These are phyloP conservation scores for Dipodomys ordii DNA, from an alignment of 2,113 vertebrate genomes.

Conservation along the genomic window DNA sequence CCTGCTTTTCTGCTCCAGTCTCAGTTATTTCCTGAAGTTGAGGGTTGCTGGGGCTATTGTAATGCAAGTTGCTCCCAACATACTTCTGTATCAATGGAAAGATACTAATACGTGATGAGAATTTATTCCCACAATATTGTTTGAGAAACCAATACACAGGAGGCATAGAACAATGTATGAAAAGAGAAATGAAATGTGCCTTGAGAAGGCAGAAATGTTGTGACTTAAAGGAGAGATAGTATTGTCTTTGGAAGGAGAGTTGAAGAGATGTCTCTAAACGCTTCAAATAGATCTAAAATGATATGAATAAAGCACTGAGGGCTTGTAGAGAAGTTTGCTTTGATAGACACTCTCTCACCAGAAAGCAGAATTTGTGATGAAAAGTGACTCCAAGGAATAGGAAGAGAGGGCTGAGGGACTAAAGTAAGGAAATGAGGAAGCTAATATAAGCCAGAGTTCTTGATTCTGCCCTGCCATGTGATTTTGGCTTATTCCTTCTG, in stretches of 20 bases:
- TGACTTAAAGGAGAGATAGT: neutral
- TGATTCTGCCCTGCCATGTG: neutral
- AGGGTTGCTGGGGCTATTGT: neutral
- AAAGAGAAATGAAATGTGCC: neutral
- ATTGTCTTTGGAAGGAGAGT: neutral
- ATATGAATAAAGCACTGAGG: neutral
- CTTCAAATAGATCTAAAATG: neutral
- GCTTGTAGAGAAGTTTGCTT: neutral
- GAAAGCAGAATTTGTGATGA: neutral
- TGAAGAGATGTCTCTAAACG: neutral
- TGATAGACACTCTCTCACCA: neutral
- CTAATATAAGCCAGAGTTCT: neutral
- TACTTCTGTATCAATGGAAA: neutral
- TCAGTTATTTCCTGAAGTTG: neutral
- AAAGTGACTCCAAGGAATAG: neutral
- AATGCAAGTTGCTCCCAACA: neutral
- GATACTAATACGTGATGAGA: neutral
- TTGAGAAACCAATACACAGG: neutral
- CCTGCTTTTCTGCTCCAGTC: neutral
- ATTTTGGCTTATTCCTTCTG: neutral
- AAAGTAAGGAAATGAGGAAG: neutral
- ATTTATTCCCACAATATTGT: neutral
- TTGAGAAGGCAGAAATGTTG: neutral
- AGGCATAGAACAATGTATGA: neutral
- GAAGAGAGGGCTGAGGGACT: neutral